phyloP scores from a whole-genome alignment of 2,888 invertebrate species.

The Aspidiotus rigidus region DNA sequence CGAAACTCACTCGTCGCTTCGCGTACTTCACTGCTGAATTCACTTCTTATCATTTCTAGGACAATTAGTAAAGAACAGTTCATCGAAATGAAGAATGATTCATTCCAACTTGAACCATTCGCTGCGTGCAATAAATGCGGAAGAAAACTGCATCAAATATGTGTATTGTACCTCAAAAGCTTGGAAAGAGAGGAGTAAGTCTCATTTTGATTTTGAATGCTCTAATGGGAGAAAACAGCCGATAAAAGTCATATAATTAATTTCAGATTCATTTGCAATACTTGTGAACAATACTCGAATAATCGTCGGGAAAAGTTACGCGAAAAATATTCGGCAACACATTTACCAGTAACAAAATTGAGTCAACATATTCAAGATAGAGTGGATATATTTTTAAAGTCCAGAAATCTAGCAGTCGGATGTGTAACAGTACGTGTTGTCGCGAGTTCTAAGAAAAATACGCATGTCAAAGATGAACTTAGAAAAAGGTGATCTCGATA shows the following conservation, averaged over 20 bases:
- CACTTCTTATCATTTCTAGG: neutral
- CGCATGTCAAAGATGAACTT: slow-evolving; percentile 1
- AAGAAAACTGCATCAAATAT: slow-evolving; percentile 8
- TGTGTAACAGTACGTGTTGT: neutral
- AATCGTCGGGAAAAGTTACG: neutral
- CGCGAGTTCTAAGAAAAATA: neutral
- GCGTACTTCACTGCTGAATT: neutral
- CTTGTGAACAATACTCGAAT: neutral
- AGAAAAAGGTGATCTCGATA: slow-evolving; percentile 1
- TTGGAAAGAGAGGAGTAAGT: slow-evolving; percentile 1
- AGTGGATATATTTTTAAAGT: neutral
- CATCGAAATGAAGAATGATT: neutral
- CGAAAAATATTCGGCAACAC: neutral
- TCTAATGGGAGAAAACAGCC: no score
- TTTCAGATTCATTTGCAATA: slow-evolving; percentile 5
- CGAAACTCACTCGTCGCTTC: neutral
- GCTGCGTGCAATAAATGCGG: neutral
- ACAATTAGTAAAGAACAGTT: neutral
- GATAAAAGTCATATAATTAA: no score
- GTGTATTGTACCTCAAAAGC: neutral
- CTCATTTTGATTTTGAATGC: no score
- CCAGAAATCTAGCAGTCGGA: neutral
- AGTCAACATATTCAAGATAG: neutral
- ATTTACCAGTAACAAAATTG: neutral
- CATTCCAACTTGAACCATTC: neutral